Percentiles rank a stretch among this genome's conserved stretches.
These are phyloP conservation scores for Pangasianodon gigas DNA, from an alignment of 2,113 vertebrate species.

Conservation along the genomic window DNA sequence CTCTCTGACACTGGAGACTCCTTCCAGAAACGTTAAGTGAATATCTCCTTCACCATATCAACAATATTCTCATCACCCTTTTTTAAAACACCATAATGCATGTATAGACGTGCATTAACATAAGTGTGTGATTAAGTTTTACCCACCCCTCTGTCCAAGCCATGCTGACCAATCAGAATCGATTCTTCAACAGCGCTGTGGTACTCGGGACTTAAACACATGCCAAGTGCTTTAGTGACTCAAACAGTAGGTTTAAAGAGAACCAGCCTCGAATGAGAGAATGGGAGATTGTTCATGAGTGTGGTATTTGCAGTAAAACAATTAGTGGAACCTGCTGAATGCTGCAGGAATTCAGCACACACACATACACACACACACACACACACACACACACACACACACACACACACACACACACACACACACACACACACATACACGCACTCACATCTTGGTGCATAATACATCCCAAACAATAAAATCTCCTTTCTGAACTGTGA, in stretches of 20 bases:
- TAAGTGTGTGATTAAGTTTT: neutral
- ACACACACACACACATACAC: neutral
- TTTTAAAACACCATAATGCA: neutral
- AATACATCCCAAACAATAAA: neutral
- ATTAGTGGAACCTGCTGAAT: conserved; percentile 43
- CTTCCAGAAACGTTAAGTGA: neutral
- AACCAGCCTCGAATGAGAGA: neutral
- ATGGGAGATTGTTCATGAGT: conserved; percentile 1
- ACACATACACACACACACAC: conserved; percentile 4
- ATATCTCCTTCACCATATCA: neutral
- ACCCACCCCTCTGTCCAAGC: neutral
- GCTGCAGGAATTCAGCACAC: conserved; percentile 22
- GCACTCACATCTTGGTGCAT: neutral
- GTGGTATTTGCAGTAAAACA: conserved; percentile 38
- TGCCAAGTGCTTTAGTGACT: neutral
- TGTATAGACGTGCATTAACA: neutral
- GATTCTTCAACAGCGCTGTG: neutral
- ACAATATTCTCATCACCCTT: neutral
- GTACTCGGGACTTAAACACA: neutral
- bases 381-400: neutral
- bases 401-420: neutral
- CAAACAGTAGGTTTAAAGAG: neutral
- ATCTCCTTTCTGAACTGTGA: neutral
- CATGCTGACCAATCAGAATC: neutral
- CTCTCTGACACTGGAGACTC: neutral